These are phyloP conservation scores for Syrmaticus mikado DNA, from an alignment of 2,113 vertebrate genomes.

Conservation along the genomic window DNA sequence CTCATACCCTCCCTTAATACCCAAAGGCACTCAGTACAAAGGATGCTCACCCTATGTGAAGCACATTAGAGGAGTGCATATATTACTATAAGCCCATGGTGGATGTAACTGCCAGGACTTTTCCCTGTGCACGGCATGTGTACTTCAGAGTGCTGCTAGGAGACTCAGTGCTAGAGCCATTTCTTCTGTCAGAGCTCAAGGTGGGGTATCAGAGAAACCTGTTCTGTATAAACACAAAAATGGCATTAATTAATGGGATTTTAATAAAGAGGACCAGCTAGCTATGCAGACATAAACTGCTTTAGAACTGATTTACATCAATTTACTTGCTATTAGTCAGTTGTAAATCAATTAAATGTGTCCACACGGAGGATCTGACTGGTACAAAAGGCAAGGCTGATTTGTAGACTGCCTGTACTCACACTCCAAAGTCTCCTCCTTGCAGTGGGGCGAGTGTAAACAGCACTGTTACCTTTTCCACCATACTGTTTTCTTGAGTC, in stretches of 20 bases:
- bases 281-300: background rate
- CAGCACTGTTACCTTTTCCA: background rate
- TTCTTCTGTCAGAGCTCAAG: background rate
- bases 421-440: background rate
- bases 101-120: background rate
- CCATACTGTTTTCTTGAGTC: background rate
- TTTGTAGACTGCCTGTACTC: background rate
- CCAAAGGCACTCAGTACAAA: background rate
- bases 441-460: background rate
- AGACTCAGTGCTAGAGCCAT: background rate
- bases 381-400: background rate
- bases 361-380: background rate
- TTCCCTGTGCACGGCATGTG: background rate
- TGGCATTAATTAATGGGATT: background rate
- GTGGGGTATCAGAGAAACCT: background rate
- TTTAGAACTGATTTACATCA: constrained; percentile 3
- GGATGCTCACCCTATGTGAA: background rate
- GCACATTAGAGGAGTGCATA: background rate
- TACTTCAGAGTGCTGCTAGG: background rate
- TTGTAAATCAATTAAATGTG: background rate
- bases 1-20: background rate
- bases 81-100: background rate
- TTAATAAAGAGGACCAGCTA: background rate
- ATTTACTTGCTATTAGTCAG: constrained; percentile 25
- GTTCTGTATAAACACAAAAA: background rate